Base-by-base conservation (phyloP, 2,797 vertebrate species). In the Sebastes nivosus region DNA sequence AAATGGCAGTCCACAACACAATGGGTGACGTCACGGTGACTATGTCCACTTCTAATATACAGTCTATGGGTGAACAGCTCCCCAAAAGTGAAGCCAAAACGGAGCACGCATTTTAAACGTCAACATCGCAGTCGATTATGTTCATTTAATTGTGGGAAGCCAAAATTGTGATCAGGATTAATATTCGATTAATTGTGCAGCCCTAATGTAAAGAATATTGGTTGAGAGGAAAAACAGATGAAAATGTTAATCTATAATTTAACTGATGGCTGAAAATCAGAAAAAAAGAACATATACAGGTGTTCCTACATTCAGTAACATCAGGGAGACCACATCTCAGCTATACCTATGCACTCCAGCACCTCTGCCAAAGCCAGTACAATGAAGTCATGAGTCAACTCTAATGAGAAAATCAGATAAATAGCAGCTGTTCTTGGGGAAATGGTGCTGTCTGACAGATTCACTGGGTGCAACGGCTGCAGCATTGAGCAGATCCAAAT, bases 381-480 rank as follows among this genome's bases (percentile, higher is more conserved):
- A 95, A 95, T 95, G 88, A 95, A 95, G 92, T 90, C 93, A 96
- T 95, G 94, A 95, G 95, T 96, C 95, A 95, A 95, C 87, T 86
- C 91, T 95, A 95, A 96, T 96, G 95, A 95, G 94, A 94, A 95
- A 95, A 96, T 96, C 96, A 95, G 95, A 97, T 94, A 95, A 96
- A 96, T 96, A 93, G 91, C 94, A 95, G 94, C 92, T 95, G 93
- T 90, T 94, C 90, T 89, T 64, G 70, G 81, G 92, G 93, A 95
- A 94, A 93, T 87, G 76, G 91, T 67, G 84, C 89, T 86, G 90
- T 92, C 93, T 92, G 90, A 95, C 94, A 95, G 96, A 96, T 97
- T 97, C 95, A 95, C 95, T 93, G 95, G 93, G 94, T 93, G 94
- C 95, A 87, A 60, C 94, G 94, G 95, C 95, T 90, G 89, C 88